These are phyloP conservation scores for Meriones psammophilus DNA, from an alignment of 2,797 vertebrate species.

Conservation along the genomic window DNA sequence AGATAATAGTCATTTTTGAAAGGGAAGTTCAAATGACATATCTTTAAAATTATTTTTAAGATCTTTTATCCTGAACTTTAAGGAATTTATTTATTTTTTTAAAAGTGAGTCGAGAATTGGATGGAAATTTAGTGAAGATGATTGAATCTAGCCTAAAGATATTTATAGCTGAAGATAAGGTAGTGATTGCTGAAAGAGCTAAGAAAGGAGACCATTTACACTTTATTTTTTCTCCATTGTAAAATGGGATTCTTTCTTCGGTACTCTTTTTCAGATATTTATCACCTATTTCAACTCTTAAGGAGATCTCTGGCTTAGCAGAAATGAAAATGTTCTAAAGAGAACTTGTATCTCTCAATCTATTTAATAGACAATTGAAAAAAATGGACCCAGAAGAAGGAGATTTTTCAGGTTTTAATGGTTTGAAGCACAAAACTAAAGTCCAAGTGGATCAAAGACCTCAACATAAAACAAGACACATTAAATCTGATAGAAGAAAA, in stretches of 20 bases:
- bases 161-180: not conserved
- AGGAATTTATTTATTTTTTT: not conserved
- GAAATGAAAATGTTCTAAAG: not conserved
- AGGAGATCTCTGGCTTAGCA: not conserved
- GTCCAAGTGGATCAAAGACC: too few relatives aligned
- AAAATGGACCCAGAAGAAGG: too few relatives aligned
- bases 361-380: not conserved
- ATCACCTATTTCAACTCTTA: not conserved
- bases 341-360: not conserved
- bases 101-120: not conserved
- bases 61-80: not conserved
- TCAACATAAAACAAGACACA: too few relatives aligned
- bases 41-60: not conserved
- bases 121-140: not conserved
- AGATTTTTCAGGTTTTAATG: not conserved
- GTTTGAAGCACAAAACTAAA: too few relatives aligned
- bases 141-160: constrained; percentile 6
- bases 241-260: not conserved
- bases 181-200: not conserved
- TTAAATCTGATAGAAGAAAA: too few relatives aligned
- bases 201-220: not conserved
- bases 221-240: not conserved
- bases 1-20: not conserved
- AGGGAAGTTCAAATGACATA: not conserved
- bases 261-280: not conserved